These are phyloP conservation scores for Coptodon bakossiorum DNA, from an alignment of 2,113 vertebrate species.

Conservation along the genomic window DNA sequence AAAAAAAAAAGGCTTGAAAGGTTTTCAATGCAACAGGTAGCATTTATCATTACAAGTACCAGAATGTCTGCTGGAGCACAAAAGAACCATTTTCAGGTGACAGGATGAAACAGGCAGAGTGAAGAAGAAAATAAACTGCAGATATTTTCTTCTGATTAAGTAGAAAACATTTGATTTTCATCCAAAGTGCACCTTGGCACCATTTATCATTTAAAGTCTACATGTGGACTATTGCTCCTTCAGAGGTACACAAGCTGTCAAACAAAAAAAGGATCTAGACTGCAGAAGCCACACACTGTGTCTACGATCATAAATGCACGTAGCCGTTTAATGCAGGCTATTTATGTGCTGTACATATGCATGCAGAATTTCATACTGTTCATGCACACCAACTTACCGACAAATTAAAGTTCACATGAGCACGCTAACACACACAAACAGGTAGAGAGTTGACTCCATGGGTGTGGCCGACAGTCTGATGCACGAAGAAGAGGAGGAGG, in stretches of 20 bases:
- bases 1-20: background rate
- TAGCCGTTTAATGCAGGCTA: background rate
- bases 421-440: background rate
- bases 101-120: background rate
- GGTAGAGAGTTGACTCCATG: background rate
- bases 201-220: background rate
- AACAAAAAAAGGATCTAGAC: background rate
- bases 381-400: background rate
- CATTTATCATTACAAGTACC: background rate
- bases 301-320: background rate
- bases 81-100: background rate
- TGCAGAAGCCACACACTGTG: background rate
- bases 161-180: background rate
- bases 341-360: fast-evolving
- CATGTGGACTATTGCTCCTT: background rate
- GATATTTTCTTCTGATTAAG: background rate
- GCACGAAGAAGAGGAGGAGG: background rate
- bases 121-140: background rate
- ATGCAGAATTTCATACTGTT: background rate
- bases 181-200: background rate
- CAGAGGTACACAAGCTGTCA: background rate
- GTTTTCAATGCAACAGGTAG: background rate
- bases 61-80: background rate
- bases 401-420: background rate
- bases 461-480: background rate